Evolutionary conservation across 37 sponge, comb jelly and placozoan genomes (phyloP), one percentile per base, ranked within the genome.

Genomic region (Crambe crambe): DNA sequence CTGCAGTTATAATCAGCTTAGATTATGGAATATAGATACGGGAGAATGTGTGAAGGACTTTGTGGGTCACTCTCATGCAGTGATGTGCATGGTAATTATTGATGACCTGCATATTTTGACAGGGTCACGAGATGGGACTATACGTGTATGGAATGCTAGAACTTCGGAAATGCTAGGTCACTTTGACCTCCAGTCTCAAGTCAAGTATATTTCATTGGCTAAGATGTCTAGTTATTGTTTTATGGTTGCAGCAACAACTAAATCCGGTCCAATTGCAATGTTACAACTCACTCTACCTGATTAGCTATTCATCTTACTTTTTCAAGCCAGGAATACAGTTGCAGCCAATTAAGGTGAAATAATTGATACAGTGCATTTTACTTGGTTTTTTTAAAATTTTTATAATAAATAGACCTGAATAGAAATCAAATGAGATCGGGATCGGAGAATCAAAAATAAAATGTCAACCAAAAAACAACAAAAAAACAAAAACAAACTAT

Each of bases 181-280:
- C 17, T 88, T 77, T 77, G 89, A 88, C 34, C 74, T 83, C 1
- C 89, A 88, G 68, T 82, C 89, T 25, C 89, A 88, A 58, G 77
- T 83, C 12, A 88, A 82, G 74, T 51, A 82, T 69, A 60, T 88
- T 29, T 23, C 71, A 43, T 3, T 77, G 8, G 0, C 44, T 15
- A 75, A 15, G 54, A 9, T 51, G 54, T 51, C 15, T 62, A 10
- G 8, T 23, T 8, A 62, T 9, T 26, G 21, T 10, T 62, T 36
- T 27, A 1, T 60, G 0, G 57, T 88, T 51, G 78, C 89, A 37
- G 73, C 89, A 23, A 83, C 89, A 1, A 82, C 83, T 29, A 88
- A 88, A 41, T 42, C 79, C 0, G 89, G 89, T 22, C 68, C 78
- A 66, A 77, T 88, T 31, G 83, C 83, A 1, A 57, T 88, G 20